Evolutionary conservation across 2,797 vertebrate species (phyloP).

Genomic region (Apodemus agrarius): DNA sequence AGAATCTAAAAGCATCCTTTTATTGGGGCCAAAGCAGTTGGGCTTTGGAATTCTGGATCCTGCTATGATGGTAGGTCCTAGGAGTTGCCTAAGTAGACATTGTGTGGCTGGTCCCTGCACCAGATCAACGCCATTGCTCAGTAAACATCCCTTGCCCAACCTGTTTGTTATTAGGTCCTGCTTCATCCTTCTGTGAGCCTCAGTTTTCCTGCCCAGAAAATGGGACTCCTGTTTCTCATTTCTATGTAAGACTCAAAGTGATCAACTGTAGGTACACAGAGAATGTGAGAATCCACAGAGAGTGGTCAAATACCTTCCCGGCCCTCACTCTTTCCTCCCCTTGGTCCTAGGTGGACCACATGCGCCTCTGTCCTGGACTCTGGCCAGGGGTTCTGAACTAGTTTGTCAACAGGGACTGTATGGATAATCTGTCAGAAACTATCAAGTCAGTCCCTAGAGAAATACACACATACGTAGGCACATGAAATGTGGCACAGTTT

Average conservation of each 20-base stretch:
- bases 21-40: background rate
- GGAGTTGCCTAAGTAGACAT: background rate
- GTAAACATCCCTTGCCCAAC: background rate
- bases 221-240: background rate
- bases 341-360: background rate
- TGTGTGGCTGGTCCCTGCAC: background rate
- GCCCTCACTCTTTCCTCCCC: background rate
- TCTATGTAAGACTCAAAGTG: background rate
- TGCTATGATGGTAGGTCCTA: background rate
- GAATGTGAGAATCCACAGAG: background rate
- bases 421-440: background rate
- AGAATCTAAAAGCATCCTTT: background rate
- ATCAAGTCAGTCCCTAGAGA: background rate
- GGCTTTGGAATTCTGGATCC: background rate
- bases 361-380: background rate
- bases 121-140: background rate
- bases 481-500: background rate
- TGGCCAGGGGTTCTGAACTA: background rate
- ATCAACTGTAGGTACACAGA: background rate
- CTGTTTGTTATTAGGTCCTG: background rate
- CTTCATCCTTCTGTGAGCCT: background rate
- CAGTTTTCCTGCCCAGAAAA: slow-evolving; percentile 14
- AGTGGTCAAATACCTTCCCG: background rate
- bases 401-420: background rate
- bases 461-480: background rate